These are phyloP conservation scores for Cladorhizidae sp. DNA, from an alignment of 37 sponge, comb jelly and placozoan species.

Conservation along the genomic window DNA sequence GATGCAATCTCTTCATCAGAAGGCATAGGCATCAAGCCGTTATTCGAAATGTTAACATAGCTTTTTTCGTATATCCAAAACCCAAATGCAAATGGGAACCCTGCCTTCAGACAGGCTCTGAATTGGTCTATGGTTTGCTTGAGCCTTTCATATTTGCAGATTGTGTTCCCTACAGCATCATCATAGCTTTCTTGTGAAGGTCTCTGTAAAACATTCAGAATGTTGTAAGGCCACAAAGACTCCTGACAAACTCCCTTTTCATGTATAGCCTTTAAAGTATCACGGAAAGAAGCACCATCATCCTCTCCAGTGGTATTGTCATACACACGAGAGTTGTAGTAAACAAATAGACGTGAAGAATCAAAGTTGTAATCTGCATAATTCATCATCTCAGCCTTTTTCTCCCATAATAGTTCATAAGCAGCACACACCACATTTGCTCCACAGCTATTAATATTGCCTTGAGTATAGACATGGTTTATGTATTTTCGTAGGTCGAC, in stretches of 20 bases:
- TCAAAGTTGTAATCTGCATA: neutral
- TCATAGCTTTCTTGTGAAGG: neutral
- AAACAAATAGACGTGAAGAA: constrained; percentile 20
- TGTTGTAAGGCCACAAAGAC: constrained; percentile 13
- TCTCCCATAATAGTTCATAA: neutral
- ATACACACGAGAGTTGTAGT: constrained; percentile 11
- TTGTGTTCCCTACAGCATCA: constrained; percentile 1
- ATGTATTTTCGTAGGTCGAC: constrained; percentile 16
- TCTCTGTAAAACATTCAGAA: neutral
- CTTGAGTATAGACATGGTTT: neutral
- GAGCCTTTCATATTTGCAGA: constrained; percentile 9
- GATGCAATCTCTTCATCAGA: neutral
- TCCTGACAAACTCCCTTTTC: constrained; percentile 15
- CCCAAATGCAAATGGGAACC: constrained; percentile 7
- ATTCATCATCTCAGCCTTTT: neutral
- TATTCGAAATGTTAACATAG: neutral
- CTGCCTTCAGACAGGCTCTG: constrained; percentile 13
- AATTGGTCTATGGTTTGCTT: neutral
- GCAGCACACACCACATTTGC: constrained; percentile 25
- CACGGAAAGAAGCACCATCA: constrained; percentile 23
- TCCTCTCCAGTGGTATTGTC: neutral
- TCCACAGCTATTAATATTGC: constrained; percentile 4
- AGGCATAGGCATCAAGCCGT: neutral
- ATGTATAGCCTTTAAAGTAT: constrained; percentile 9
- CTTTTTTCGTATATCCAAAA: neutral